phyloP scores from a whole-genome alignment of 2,113 vertebrate species.

The Chauna torquata region DNA sequence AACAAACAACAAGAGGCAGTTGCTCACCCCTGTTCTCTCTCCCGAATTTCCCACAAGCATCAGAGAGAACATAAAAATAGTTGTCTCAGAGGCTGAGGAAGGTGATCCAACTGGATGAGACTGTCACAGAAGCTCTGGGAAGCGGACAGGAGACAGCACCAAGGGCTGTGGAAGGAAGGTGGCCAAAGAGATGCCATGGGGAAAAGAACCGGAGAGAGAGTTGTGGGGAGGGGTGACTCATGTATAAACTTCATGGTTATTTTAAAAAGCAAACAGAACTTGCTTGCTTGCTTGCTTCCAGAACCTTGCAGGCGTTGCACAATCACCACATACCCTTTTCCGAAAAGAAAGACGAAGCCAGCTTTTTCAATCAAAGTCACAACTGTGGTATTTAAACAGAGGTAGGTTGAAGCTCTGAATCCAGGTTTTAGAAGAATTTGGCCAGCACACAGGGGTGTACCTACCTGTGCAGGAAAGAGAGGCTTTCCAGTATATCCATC shows the following conservation, averaged over 20 bases:
- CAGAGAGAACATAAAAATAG: background rate
- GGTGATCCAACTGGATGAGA: background rate
- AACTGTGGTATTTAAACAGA: background rate
- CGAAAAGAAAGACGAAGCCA: background rate
- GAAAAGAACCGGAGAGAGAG: background rate
- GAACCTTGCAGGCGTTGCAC: background rate
- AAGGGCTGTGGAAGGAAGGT: background rate
- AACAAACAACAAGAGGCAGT: background rate
- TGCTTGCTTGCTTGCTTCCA: background rate
- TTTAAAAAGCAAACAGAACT: background rate
- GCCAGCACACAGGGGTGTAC: background rate
- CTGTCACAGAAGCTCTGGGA: background rate
- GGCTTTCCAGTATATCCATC: background rate
- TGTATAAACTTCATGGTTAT: background rate
- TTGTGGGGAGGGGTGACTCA: background rate
- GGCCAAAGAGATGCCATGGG: background rate
- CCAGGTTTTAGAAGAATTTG: background rate
- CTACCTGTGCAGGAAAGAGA: background rate
- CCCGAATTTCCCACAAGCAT: background rate
- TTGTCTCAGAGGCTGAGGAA: background rate
- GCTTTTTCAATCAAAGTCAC: background rate
- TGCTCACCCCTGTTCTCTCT: background rate
- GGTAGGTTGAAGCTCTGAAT: background rate
- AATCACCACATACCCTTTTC: background rate
- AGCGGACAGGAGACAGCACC: background rate